Evolutionary conservation across 53 echinoderm and acorn worm species (phyloP), one percentile per base, ranked within the genome.

Genomic region (Arbacia lixula): DNA sequence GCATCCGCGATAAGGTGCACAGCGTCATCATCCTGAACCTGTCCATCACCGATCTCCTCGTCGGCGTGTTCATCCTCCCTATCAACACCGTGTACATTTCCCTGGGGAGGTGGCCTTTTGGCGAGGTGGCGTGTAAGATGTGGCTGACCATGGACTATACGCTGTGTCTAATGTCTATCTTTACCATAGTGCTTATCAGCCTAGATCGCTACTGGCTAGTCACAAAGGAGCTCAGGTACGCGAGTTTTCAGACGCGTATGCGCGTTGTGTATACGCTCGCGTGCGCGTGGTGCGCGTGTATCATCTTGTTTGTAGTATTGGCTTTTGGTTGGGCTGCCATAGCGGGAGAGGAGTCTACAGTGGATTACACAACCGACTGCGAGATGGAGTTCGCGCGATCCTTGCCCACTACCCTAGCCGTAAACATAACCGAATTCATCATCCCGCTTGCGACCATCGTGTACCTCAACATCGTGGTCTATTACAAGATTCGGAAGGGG

Each of bases 131-230:
- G 0, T 95, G 95, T 60, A 88, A 90, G 24, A 33, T 89, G 10
- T 93, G 72, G 85, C 84, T 88, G 0, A 65, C 78, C 4, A 12
- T 95, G 34, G 95, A 95, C 73, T 92, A 90, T 53, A 72, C 86
- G 1, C 83, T 87, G 3, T 76, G 86, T 6, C 69, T 84, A 31
- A 88, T 90, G 52, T 88, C 95, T 10, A 88, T 93, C 25, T 83
- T 86, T 24, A 86, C 89, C 0, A 86, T 95, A 2, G 65, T 95
- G 14, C 87, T 88, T 40, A 95, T 95, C 57, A 95, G 95, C 46
- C 63, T 95, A 10, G 97, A 97, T 54, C 86, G 97, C 0, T 93
- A 97, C 72, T 97, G 97, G 97, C 87, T 97, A 12, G 73, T 97
- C 29, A 93, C 87, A 27, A 97, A 88, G 72, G 76, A 93, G 30